Conservation (phyloP, 2,113 vertebrate genomes). For the Chloropsis hardwickii region DNA sequence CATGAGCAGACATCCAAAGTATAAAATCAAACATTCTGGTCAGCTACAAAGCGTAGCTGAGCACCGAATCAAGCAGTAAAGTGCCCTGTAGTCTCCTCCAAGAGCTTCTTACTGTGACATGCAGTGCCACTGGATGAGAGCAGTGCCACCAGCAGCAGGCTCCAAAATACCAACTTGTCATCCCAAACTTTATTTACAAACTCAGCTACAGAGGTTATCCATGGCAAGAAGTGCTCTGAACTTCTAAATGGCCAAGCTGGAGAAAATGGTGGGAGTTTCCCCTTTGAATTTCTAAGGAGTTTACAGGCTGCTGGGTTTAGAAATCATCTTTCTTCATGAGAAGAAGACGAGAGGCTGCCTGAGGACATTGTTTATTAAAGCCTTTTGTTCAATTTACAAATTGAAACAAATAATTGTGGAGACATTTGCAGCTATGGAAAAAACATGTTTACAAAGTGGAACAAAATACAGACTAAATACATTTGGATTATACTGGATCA, state of each 20-base stretch:
- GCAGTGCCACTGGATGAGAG: not conserved
- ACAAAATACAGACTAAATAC: slow-evolving; percentile 80
- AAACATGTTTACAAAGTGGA: slow-evolving; percentile 77
- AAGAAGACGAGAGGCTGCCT: slow-evolving; percentile 55
- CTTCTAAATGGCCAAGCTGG: slow-evolving; percentile 20
- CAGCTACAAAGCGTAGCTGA: not conserved
- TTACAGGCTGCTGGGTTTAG: slow-evolving; percentile 27
- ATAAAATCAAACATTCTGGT: slow-evolving; percentile 3
- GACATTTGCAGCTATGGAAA: slow-evolving; percentile 77
- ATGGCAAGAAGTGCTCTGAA: not conserved
- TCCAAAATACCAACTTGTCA: not conserved
- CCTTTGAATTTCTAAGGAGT: not conserved
- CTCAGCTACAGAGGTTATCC: not conserved
- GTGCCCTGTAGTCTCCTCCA: not conserved
- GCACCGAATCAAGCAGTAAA: not conserved
- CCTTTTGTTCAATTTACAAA: slow-evolving; percentile 79
- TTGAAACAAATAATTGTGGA: slow-evolving; percentile 78
- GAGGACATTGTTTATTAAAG: slow-evolving; percentile 75
- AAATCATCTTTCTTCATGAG: slow-evolving; percentile 15
- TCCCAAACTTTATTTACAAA: slow-evolving; percentile 17
- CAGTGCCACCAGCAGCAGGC: not conserved
- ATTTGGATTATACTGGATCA: slow-evolving; percentile 69
- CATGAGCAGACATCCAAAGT: not conserved
- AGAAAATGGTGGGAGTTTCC: slow-evolving; percentile 25
- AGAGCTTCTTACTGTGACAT: not conserved